Evolutionary conservation across 2,797 vertebrate genomes (phyloP).

Genomic region (Peromyscus nudipes): DNA sequence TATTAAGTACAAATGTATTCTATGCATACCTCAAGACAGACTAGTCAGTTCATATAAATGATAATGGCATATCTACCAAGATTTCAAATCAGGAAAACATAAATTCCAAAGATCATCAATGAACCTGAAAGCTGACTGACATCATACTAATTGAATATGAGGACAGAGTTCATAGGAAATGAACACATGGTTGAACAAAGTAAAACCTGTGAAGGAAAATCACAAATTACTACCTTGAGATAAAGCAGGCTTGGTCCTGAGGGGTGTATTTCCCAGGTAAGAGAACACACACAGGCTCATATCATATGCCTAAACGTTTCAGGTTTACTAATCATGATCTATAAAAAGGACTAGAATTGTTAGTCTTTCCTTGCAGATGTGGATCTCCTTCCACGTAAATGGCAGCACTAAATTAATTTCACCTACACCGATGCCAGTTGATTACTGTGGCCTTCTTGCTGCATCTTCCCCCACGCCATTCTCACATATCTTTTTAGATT

Average conservation of each 20-base stretch:
- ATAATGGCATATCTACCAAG: conserved; percentile 65
- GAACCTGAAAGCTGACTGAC: conserved; percentile 53
- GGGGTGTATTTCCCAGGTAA: neutral
- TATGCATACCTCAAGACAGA: neutral
- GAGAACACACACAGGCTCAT: neutral
- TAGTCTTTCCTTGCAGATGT: neutral
- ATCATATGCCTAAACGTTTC: neutral
- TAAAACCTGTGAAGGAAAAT: conserved; percentile 44
- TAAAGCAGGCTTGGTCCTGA: neutral
- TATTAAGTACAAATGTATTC: conserved; percentile 36
- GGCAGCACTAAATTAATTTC: neutral
- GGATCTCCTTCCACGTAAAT: neutral
- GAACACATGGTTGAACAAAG: conserved; percentile 71
- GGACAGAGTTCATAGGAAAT: conserved; percentile 41
- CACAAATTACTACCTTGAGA: conserved; percentile 55
- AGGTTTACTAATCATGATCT: neutral
- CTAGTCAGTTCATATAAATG: conserved; percentile 40
- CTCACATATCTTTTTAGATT: neutral
- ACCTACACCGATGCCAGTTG: rapidly evolving
- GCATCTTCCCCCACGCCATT: neutral
- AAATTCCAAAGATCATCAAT: conserved; percentile 63
- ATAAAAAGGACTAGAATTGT: neutral
- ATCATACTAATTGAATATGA: conserved; percentile 54
- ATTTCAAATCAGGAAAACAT: conserved; percentile 60
- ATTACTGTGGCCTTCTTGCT: neutral